Base-by-base conservation (phyloP, 2,888 invertebrate genomes). In the Limnephilus marmoratus region DNA sequence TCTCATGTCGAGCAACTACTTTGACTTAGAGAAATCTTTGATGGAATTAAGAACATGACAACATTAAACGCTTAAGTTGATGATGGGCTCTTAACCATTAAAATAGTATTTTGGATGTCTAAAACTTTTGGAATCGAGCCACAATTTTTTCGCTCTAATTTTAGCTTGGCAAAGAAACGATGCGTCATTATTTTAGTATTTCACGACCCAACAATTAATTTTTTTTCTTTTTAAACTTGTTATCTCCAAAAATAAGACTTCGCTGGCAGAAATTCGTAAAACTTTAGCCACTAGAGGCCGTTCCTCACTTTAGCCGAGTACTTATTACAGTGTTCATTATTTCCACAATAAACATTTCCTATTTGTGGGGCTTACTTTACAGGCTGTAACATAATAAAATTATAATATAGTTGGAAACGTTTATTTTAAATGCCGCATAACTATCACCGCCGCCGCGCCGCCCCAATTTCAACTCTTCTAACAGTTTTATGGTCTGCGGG, bases 371-470 rank as follows among this genome's bases (percentile, higher is more conserved):
- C 31, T 37, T 37, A 81, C 85, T 85, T 53, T 81, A 82, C 15
- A 24, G 34, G 85, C 85, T 29, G 49, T 83, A 53, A 85, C 85
- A 68, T 80, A 90, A 90, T 90, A 90, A 90, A 85, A 90, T 90
- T 29, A 85, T 90, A 90, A 90, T 85, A 68, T 41, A 85, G 37
- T 34, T 34, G 85, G 68, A 53, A 85, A 49, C 90, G 53, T 68
- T 85, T 90, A 82, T 45, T 90, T 90, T 90, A 85, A 90, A 85
- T 90, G 88, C 81, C 31, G 53, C 37, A 89, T 80, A 89, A 89
- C 88, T 89, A 87, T 80, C 34, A 24, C 31, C 12, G n/a, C 34
- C n/a, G 88, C 80, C 80, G 45, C 45, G 12, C 49, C 15, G 49
- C 49, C 49, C 88, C 80, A 89, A 37, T 89, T 89, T 89, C 80